Conservation (phyloP, 2,797 vertebrate species). For the Trachops cirrhosus region DNA sequence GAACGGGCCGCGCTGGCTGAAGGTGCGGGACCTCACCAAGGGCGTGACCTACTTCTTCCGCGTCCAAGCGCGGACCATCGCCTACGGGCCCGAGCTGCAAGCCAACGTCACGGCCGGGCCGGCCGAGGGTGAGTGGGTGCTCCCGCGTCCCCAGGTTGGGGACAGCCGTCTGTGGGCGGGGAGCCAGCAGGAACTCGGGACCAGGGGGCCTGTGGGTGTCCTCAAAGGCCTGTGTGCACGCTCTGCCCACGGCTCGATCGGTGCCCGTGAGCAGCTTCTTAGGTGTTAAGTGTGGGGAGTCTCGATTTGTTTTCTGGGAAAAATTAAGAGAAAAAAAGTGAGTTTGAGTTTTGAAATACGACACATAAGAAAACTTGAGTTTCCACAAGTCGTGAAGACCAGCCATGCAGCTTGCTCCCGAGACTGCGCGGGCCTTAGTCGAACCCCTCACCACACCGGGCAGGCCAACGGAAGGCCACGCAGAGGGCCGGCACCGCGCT, state of each 20-base stretch:
- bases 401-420: accelerated
- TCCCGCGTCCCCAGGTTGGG: accelerated
- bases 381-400: neutral
- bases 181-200: accelerated
- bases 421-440: neutral
- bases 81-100: conserved; percentile 89
- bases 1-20: conserved; percentile 95
- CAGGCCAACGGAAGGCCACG: neutral
- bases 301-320: neutral
- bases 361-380: neutral
- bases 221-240: neutral
- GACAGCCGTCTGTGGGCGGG: neutral
- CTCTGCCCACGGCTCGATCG: too few species aligned
- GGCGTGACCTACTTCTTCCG: conserved; percentile 92
- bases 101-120: conserved; percentile 94
- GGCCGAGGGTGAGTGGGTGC: conserved; percentile 86
- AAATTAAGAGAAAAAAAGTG: neutral
- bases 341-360: neutral
- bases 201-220: accelerated
- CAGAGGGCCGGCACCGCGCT: neutral
- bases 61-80: conserved; percentile 93
- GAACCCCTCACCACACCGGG: accelerated
- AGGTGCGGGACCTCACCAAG: conserved; percentile 93
- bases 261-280: neutral
- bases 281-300: accelerated